Evolutionary conservation across 2,113 vertebrate genomes (phyloP).

Genomic region (Leptocoma aspasia): DNA sequence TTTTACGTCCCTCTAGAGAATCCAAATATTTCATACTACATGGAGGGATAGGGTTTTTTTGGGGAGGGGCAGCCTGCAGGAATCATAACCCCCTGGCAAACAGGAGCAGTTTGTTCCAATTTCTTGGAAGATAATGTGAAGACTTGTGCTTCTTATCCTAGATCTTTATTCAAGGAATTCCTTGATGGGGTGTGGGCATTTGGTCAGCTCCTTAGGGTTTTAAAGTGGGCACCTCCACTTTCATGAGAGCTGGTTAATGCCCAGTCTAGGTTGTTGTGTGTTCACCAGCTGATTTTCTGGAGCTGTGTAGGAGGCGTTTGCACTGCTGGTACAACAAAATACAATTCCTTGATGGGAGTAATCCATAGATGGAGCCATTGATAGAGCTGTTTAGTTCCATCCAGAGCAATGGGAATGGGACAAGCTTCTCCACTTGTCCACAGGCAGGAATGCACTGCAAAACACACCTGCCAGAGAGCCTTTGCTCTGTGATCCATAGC

Average conservation of each 20-base stretch:
- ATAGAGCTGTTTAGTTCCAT: not conserved
- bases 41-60: accelerated
- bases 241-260: not conserved
- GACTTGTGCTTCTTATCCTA: not conserved
- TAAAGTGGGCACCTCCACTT: not conserved
- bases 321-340: not conserved
- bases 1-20: not conserved
- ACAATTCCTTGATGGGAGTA: not conserved
- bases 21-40: not conserved
- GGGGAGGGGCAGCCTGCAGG: not conserved
- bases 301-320: not conserved
- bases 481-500: not conserved
- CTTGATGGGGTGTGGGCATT: not conserved
- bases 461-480: not conserved
- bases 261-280: accelerated
- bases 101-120: not conserved
- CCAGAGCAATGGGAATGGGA: not conserved
- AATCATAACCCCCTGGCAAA: not conserved
- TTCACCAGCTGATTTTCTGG: not conserved
- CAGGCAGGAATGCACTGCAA: not conserved
- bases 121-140: not conserved
- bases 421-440: not conserved
- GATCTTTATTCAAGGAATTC: not conserved
- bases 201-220: not conserved
- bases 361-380: not conserved